These are phyloP conservation scores for Spicauda simplicius DNA, from an alignment of 2,888 invertebrate species.

Conservation along the genomic window DNA sequence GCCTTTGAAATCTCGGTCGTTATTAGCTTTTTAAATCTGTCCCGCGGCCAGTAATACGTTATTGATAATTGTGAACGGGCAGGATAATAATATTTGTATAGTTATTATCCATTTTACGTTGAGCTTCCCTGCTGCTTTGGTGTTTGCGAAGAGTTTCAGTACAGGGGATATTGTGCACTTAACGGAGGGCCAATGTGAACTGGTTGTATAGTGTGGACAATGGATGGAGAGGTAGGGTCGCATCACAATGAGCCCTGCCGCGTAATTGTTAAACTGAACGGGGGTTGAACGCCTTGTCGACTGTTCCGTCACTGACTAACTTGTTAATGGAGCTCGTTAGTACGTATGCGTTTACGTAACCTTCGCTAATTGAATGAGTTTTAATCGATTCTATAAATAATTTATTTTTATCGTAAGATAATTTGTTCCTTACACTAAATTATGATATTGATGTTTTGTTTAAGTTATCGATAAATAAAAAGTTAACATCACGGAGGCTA, in stretches of 20 bases:
- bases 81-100: conserved; percentile 84
- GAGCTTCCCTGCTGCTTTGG: conserved; percentile 54
- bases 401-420: not conserved
- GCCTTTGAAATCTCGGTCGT: conserved; percentile 59
- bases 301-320: conserved; percentile 69
- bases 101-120: conserved; percentile 57
- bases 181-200: conserved; percentile 49
- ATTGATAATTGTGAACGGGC: conserved; percentile 83
- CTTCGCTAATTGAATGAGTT: conserved; percentile 31
- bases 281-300: conserved; percentile 82
- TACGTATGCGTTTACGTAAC: conserved; percentile 35
- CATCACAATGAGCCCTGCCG: conserved; percentile 78
- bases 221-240: conserved; percentile 77
- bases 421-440: not conserved
- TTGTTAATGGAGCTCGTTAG: conserved; percentile 41
- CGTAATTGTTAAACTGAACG: conserved; percentile 83
- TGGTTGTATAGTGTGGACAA: conserved; percentile 76
- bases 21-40: conserved; percentile 82
- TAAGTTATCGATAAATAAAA: conserved; percentile 41
- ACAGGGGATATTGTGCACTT: conserved; percentile 49
- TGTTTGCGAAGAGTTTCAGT: conserved; percentile 38
- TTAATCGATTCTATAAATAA: conserved; percentile 7
- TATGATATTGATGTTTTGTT: not conserved
- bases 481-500: conserved; percentile 53
- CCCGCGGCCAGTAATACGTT: conserved; percentile 79